Evolutionary conservation across 2,797 vertebrate species (phyloP).

Genomic region (Eleutherodactylus coqui): DNA sequence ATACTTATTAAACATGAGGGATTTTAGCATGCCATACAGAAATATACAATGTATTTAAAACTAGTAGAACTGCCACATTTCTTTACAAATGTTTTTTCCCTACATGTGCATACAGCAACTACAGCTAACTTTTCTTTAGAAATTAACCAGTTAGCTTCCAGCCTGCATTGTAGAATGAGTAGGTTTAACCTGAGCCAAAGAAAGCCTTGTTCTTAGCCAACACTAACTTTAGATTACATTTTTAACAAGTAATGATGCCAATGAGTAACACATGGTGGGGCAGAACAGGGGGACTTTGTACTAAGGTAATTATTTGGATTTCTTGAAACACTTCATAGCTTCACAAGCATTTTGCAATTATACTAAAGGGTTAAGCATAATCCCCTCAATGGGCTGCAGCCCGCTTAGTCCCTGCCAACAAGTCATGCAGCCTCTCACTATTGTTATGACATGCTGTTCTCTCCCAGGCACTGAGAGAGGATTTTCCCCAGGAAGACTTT

Average conservation of each 20-base stretch:
- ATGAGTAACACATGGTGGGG: conserved; percentile 33
- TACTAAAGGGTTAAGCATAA: conserved; percentile 50
- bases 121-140: not conserved
- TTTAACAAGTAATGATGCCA: not conserved
- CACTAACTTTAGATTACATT: not conserved
- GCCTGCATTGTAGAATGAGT: not conserved
- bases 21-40: not conserved
- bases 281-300: not conserved
- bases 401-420: conserved; percentile 79
- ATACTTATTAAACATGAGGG: not conserved
- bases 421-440: conserved; percentile 88
- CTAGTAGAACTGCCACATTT: not conserved
- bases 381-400: conserved; percentile 41
- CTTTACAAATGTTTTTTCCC: not conserved
- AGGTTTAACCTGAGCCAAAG: not conserved
- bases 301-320: not conserved
- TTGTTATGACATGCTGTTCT: conserved; percentile 83
- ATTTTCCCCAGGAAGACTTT: conserved; percentile 72
- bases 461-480: conserved; percentile 79
- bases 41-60: not conserved
- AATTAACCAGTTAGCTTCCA: not conserved
- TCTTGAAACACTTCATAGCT: conserved; percentile 38
- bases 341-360: not conserved
- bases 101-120: not conserved
- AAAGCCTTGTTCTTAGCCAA: not conserved